Base-by-base conservation (phyloP, 2,888 invertebrate genomes). In the Amblyjoppa fuscipennis region DNA sequence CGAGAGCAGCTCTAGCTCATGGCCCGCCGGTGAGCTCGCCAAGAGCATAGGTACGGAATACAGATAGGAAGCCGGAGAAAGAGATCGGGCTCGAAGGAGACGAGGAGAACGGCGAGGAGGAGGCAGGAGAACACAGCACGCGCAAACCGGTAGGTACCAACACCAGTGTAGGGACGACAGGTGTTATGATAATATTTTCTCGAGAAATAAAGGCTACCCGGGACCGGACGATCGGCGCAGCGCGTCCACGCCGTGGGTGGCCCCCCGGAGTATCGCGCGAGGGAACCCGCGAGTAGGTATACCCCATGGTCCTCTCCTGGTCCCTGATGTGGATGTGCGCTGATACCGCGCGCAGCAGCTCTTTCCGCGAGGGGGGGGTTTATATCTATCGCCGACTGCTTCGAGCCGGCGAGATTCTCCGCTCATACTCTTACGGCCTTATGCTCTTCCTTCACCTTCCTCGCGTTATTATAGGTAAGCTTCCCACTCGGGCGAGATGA, bases 161-260 rank as follows among this genome's bases (percentile, higher is more conserved):
- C 86, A 87, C 91, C 87, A 88, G 88, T 82, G 87, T 87, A 88
- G 85, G 68, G 87, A 89, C 87, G 90, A 87, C 83, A 89, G 89
- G 90, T 90, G 91, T 90, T 91, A 90, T 89, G 90, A 92, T 91
- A 92, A 92, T 92, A 92, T 92, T 92, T 92, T 92, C 92, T 91
- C 90, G 91, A 89, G 92, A 92, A 92, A 92, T 92, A 92, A 90
- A 90, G 88, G 90, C 92, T 91, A 91, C 92, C 91, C 90, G 87
- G 87, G 80, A 85, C 83, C 78, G 70, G 45, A 38, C 83, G 79
- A 83, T 80, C 77, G 77, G 76, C 38, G 80, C 66, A 73, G 80
- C 85, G 79, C 84, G 53, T 69, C 83, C 86, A 81, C 89, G 77
- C 85, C 84, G 89, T 89, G 89, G 88, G 89, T 88, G 89, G 89